Conservation (phyloP, 2,888 invertebrate genomes). For the Caenorhabditis uteleia region DNA sequence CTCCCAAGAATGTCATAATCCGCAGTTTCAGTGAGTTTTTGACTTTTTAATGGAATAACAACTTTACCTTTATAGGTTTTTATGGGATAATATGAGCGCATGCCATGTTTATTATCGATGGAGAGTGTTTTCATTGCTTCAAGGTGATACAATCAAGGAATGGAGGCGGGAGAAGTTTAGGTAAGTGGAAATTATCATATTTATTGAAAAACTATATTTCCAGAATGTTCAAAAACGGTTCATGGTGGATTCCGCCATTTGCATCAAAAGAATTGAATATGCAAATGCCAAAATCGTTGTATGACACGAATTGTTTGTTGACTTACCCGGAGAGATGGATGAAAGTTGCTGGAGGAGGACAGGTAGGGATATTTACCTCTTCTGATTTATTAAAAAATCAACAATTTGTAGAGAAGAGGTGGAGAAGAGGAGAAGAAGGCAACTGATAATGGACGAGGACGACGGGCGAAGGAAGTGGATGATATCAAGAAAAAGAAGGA, state of each 20-base stretch:
- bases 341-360: too few relatives aligned
- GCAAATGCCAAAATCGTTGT: slow-evolving; percentile 95
- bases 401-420: slow-evolving; percentile 15
- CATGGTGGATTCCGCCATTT: slow-evolving; percentile 59
- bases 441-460: too few relatives aligned
- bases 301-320: slow-evolving; percentile 71
- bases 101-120: slow-evolving; percentile 98
- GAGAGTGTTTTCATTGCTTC: slow-evolving; percentile 94
- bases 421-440: slow-evolving; percentile 9
- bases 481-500: slow-evolving; percentile 16
- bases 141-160: slow-evolving; percentile 62
- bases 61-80: slow-evolving; percentile 81
- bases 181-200: slow-evolving; percentile 9
- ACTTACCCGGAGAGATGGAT: slow-evolving; percentile 47
- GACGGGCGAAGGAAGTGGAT: slow-evolving; percentile 2
- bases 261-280: slow-evolving; percentile 68
- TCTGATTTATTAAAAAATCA: too few relatives aligned
- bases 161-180: slow-evolving; percentile 58
- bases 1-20: slow-evolving; percentile 95
- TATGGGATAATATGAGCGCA: slow-evolving; percentile 97
- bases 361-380: too few relatives aligned
- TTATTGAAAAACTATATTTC: slow-evolving; percentile 74
- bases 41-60: background rate
- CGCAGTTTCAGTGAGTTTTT: slow-evolving; percentile 69
- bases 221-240: slow-evolving; percentile 93